These are phyloP conservation scores for Antheraea assamensis DNA, from an alignment of 2,888 invertebrate species.

Conservation along the genomic window DNA sequence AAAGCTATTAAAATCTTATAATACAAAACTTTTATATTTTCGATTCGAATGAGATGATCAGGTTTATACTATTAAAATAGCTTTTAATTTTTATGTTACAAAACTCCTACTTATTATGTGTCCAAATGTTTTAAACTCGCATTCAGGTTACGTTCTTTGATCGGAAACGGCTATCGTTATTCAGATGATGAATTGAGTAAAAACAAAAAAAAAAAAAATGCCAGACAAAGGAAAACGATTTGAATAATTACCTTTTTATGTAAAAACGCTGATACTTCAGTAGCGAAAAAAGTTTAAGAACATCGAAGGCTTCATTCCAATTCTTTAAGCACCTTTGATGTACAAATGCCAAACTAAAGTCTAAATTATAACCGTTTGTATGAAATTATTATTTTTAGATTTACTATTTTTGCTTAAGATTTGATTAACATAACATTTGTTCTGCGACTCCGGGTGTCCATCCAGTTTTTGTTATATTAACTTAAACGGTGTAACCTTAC, in stretches of 20 bases:
- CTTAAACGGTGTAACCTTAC: too few species aligned
- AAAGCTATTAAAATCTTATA: too few species aligned
- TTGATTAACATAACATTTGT: too few species aligned
- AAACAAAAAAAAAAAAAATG: constrained; percentile 11
- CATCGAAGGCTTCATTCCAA: not conserved
- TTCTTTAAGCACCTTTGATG: not conserved
- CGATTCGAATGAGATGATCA: too few species aligned
- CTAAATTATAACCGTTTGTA: not conserved
- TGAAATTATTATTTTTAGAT: not conserved
- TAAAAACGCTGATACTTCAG: constrained; percentile 7
- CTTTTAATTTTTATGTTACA: not conserved
- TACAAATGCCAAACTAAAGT: not conserved
- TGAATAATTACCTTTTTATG: constrained; percentile 17
- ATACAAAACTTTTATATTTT: too few species aligned
- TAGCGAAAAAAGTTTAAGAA: not conserved
- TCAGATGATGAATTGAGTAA: constrained; percentile 12
- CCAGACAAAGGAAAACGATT: constrained; percentile 10
- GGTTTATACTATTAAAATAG: not conserved
- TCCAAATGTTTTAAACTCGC: constrained; percentile 1
- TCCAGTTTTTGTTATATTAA: too few species aligned
- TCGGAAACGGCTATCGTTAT: constrained; percentile 5
- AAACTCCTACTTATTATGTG: not conserved
- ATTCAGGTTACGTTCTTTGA: constrained; percentile 1
- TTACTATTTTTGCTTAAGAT: too few species aligned
- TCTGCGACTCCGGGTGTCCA: too few species aligned